phyloP scores from a whole-genome alignment of 2,113 vertebrate species.

The Boleophthalmus pectinirostris region DNA sequence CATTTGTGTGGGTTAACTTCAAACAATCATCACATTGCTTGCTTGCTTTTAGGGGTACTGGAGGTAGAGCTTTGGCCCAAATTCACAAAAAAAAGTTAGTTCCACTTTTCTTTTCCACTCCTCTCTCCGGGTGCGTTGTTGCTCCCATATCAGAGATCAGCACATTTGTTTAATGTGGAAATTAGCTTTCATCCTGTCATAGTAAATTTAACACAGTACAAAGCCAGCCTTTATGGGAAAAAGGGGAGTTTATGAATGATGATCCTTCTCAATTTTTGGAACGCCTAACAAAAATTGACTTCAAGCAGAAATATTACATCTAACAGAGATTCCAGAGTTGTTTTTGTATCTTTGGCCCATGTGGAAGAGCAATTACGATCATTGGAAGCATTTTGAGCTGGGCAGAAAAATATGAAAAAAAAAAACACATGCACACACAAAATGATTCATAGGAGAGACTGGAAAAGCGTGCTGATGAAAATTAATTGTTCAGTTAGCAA shows the following conservation, averaged over 20 bases:
- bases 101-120: slow-evolving; percentile 61
- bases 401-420: too few species aligned
- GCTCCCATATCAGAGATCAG: slow-evolving; percentile 60
- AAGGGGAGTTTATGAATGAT: slow-evolving; percentile 5
- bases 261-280: slow-evolving; percentile 39
- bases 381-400: slow-evolving; percentile 7
- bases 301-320: slow-evolving; percentile 59
- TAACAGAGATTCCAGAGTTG: slow-evolving; percentile 66
- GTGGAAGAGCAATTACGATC: slow-evolving; percentile 11
- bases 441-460: too few species aligned
- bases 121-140: slow-evolving; percentile 41
- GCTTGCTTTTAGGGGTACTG: slow-evolving; percentile 27
- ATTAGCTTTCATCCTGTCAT: slow-evolving; percentile 67
- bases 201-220: slow-evolving; percentile 65
- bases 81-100: slow-evolving; percentile 67
- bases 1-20: slow-evolving; percentile 57
- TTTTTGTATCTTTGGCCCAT: slow-evolving; percentile 24
- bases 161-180: slow-evolving; percentile 71
- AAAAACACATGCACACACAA: too few species aligned
- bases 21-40: slow-evolving; percentile 63
- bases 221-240: slow-evolving; percentile 35
- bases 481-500: background rate
- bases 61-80: slow-evolving; percentile 61
- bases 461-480: too few species aligned
- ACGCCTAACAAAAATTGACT: slow-evolving; percentile 31